phyloP scores from a whole-genome alignment of 2,797 vertebrate genomes.

The Mormyrus proboscirostris region DNA sequence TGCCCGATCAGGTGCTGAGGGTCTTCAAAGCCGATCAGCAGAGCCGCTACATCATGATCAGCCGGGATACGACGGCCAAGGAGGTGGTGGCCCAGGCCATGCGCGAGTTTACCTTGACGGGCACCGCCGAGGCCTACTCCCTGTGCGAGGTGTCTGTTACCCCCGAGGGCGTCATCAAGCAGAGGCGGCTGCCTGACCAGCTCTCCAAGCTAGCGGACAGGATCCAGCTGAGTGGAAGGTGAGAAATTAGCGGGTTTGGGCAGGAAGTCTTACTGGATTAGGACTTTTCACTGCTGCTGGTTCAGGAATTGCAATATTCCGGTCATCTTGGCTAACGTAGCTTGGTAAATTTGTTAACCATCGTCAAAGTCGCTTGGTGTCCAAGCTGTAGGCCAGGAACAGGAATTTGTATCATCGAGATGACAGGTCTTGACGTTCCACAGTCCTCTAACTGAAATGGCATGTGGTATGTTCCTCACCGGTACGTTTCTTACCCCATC shows the following conservation, averaged over 20 bases:
- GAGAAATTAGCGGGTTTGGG: neutral
- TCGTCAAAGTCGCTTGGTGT: neutral
- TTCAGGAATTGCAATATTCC: neutral
- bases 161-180: conserved; percentile 95
- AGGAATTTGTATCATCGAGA: neutral
- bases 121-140: conserved; percentile 83
- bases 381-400: too few relatives aligned
- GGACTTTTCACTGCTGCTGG: neutral
- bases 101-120: conserved; percentile 88
- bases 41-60: conserved; percentile 98
- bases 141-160: conserved; percentile 97
- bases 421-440: neutral
- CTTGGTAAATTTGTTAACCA: neutral
- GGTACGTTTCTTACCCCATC: neutral
- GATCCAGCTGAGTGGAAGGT: conserved; percentile 97
- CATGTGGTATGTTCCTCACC: neutral
- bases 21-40: conserved; percentile 98
- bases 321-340: neutral
- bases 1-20: conserved; percentile 91
- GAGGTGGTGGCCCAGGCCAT: conserved; percentile 94
- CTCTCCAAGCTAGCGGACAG: conserved; percentile 93
- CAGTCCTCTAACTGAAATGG: neutral
- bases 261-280: neutral
- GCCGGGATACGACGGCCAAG: conserved; percentile 94
- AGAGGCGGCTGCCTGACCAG: conserved; percentile 89